Percentiles rank a stretch among this genome's conserved stretches.
These are phyloP conservation scores for Pogonophryne albipinna DNA, from an alignment of 2,797 vertebrate genomes.

Conservation along the genomic window DNA sequence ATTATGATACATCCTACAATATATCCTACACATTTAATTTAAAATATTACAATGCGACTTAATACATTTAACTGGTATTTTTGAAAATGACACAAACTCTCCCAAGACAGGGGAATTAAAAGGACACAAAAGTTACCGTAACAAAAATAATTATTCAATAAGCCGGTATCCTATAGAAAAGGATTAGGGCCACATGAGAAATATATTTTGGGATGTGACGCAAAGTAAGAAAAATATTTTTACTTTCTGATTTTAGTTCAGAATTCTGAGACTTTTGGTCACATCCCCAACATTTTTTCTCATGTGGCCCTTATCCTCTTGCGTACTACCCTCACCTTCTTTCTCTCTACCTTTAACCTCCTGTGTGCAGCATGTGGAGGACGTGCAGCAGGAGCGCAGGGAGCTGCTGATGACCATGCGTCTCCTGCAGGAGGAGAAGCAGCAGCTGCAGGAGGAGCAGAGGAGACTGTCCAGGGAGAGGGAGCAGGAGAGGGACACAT, in stretches of 20 bases:
- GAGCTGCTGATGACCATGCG: constrained; percentile 91
- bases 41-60: no score
- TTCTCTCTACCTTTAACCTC: neutral
- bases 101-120: neutral
- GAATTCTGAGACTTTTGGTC: no score
- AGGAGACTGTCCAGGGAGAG: constrained; percentile 90
- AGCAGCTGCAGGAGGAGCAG: constrained; percentile 92
- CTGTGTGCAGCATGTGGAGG: constrained; percentile 91
- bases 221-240: no score
- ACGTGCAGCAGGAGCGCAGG: constrained; percentile 94
- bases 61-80: neutral
- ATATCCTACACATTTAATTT: neutral
- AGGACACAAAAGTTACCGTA: neutral
- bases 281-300: no score
- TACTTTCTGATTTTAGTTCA: no score
- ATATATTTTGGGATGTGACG: no score
- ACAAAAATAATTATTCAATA: no score
- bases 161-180: no score
- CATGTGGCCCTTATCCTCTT: no score
- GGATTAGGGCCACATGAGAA: no score
- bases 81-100: neutral
- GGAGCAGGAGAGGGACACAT: constrained; percentile 89
- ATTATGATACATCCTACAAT: neutral
- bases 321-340: neutral
- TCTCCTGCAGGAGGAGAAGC: constrained; percentile 92